Conservation (phyloP, 2,888 invertebrate genomes). For the Frankliniella fusca region DNA sequence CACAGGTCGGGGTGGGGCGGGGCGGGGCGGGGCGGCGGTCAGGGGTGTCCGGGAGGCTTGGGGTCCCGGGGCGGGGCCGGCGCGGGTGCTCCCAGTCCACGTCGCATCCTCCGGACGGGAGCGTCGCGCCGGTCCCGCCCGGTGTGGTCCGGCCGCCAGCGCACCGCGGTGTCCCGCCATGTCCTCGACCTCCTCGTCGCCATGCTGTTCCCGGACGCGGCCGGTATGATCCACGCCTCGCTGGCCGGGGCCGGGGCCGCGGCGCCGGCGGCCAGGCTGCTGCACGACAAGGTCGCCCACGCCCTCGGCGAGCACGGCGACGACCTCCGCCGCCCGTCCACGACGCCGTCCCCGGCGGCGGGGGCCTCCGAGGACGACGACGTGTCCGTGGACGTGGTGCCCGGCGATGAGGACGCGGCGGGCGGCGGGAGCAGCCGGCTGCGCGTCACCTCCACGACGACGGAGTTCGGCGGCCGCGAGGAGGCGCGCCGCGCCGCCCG, state of each 20-base stretch:
- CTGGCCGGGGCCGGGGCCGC: not conserved
- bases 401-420: slow-evolving; percentile 25
- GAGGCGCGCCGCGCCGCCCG: not conserved
- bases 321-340: not conserved
- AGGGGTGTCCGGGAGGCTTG: not conserved
- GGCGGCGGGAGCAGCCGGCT: not conserved
- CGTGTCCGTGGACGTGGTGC: slow-evolving; percentile 28
- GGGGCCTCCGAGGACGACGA: slow-evolving; percentile 27
- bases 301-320: not conserved
- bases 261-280: not conserved
- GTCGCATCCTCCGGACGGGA: not conserved
- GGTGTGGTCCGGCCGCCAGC: not conserved
- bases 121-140: not conserved
- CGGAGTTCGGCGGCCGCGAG: not conserved
- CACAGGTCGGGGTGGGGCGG: slow-evolving; percentile 8
- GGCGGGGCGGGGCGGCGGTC: slow-evolving; percentile 19
- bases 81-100: not conserved
- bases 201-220: not conserved
- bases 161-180: not conserved
- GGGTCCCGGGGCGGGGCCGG: not conserved
- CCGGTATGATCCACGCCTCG: not conserved
- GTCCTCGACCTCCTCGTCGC: not conserved
- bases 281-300: not conserved
- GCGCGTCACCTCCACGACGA: slow-evolving; percentile 13
- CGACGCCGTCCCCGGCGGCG: not conserved